phyloP scores from a whole-genome alignment of 23 tunicate species.

The Oikopleura albicans region DNA sequence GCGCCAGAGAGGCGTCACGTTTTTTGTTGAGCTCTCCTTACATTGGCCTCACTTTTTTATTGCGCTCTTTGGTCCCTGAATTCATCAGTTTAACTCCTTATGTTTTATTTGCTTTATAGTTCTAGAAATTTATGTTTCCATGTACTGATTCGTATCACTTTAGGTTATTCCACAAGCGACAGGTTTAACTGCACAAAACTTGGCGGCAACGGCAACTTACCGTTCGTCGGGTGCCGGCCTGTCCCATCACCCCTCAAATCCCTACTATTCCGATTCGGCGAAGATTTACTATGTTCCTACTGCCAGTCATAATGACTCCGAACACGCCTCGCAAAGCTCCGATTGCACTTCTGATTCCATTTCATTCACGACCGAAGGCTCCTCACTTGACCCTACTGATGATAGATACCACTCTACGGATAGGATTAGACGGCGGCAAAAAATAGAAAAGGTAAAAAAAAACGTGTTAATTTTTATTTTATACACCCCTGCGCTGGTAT shows the following conservation, averaged over 20 bases:
- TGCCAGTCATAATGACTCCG: constrained; percentile 10
- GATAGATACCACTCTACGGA: too few relatives aligned
- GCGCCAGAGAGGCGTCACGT: too few relatives aligned
- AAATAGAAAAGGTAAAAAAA: background rate
- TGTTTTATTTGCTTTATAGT: too few relatives aligned
- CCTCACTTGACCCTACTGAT: background rate
- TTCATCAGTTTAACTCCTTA: too few relatives aligned
- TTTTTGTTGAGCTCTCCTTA: too few relatives aligned
- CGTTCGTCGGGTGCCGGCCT: background rate
- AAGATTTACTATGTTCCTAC: background rate
- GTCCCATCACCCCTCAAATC: background rate
- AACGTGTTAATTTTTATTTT: too few relatives aligned
- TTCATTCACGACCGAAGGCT: background rate
- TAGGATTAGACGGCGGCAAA: background rate
- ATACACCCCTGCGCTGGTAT: too few relatives aligned
- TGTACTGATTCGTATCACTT: too few relatives aligned
- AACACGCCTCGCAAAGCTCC: background rate
- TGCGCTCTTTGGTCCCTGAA: too few relatives aligned
- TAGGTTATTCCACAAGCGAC: background rate
- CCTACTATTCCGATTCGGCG: background rate
- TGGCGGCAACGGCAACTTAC: background rate
- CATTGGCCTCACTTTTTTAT: too few relatives aligned
- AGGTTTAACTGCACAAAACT: background rate
- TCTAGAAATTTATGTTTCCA: too few relatives aligned
- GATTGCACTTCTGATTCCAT: background rate